Base-by-base conservation (phyloP, 1,140 invertebrate species). In the Drosophila elegans region DNA sequence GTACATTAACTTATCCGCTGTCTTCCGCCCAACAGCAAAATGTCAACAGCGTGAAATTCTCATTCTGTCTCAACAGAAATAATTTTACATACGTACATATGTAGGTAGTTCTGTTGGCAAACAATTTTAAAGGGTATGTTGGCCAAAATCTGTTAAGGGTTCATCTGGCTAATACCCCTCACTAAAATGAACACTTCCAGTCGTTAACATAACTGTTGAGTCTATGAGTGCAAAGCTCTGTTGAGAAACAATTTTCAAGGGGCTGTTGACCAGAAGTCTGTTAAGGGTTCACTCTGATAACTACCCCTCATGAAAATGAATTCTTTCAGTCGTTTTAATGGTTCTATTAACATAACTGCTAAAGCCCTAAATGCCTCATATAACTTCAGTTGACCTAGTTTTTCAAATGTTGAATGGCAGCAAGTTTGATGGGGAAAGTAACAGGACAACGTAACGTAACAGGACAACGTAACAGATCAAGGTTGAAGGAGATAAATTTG, bases 1-100 rank as follows among this genome's bases (percentile, higher is more conserved):
- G 38, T 78, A 88, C 84, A 88, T 88, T 88, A 89, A 88, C 84
- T 84, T 89, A 80, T 84, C 75, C 72, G 49, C 36, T 63, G 60
- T 48, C 67, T 39, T 68, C 45, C 46, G 57, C 36, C 36, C 67
- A 78, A 67, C 68, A 71, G 73, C 45, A 52, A 74, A 44, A 79
- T 67, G 61, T 66, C 59, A 59, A 64, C 67, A 41, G 34, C 12
- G 16, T n/a, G 34, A 60, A 54, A 48, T 55, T 38, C 52, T 42
- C 53, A 48, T 41, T 36, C 51, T 29, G 56, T 21, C 32, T 61
- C 10, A 1, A 41, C 64, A 68, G 44, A 67, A 53, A 32, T 68
- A 29, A 42, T 67, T 67, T 34, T 16, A 7, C 29, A 10, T 38
- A 4, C 49, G 56, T 36, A 13, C 16, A 21, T 21, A 21, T 21